These are phyloP conservation scores for Thumatha senex DNA, from an alignment of 2,888 invertebrate species.

Conservation along the genomic window DNA sequence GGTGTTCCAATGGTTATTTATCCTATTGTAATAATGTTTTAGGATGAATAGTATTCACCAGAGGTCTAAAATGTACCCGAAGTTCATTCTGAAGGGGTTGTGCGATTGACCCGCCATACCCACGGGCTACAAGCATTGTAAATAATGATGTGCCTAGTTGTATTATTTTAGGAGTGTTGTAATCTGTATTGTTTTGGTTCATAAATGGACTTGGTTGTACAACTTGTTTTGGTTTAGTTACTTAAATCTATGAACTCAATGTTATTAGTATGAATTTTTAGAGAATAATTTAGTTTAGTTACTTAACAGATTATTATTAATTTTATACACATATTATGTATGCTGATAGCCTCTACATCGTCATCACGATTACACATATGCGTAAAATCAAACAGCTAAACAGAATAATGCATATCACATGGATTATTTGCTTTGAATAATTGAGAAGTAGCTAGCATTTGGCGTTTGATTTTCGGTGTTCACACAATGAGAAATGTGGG, in stretches of 20 bases:
- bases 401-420: no score
- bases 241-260: background rate
- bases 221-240: background rate
- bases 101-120: conserved; percentile 47
- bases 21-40: conserved; percentile 61
- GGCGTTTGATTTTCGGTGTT: no score
- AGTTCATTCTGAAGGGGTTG: conserved; percentile 42
- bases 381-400: no score
- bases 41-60: conserved; percentile 57
- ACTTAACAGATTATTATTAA: no score
- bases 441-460: no score
- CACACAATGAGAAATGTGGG: no score
- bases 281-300: background rate
- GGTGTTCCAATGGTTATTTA: conserved; percentile 69
- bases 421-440: no score
- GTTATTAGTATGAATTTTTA: background rate
- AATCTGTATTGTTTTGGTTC: conserved; percentile 22
- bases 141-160: conserved; percentile 3
- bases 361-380: no score
- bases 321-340: no score
- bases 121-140: conserved; percentile 15
- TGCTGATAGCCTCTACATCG: no score
- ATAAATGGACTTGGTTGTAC: conserved; percentile 10
- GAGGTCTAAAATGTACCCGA: conserved; percentile 41
- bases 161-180: conserved; percentile 19